Base-by-base conservation (phyloP, 2,797 vertebrate genomes). In the Acropternis orthonyx region DNA sequence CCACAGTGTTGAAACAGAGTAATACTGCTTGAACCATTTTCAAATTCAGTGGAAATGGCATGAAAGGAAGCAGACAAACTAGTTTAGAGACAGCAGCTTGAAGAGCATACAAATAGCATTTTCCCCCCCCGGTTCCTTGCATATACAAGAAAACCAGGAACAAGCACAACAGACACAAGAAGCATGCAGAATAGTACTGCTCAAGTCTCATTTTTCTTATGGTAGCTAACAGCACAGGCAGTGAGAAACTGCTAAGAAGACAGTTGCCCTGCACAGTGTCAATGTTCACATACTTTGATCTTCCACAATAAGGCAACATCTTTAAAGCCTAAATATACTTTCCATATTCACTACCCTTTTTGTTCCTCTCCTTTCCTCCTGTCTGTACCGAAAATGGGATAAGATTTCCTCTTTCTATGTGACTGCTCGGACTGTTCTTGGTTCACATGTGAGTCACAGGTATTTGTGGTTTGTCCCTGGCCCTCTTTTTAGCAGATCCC, bases 331-430 rank as follows among this genome's bases (percentile, higher is more conserved):
- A 81, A 86, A 76, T 74, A 84, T 9, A 76, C 36, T 82, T 91
- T 30, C 37, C n/a, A 30, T 62, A 59, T 88, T 91, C 55, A 75
- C 44, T 86, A 85, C n/a, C 10, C 20, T 61, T 65, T 71, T 71
- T 69, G 80, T 37, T 82, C 51, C 41, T 49, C 54, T 78, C 32
- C 43, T 58, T 85, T 63, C 67, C 65, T 75, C 17, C 58, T 4
- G 3, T 65, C 52, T 80, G 20, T n/a, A 74, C 12, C 6, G 18
- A 72, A 92, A 88, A 89, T 23, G 71, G 76, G 61, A 32, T 28
- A 52, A 78, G 54, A 67, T 32, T 89, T 95, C 49, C 74, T 67
- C 32, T 84, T 95, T 96, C 87, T 62, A n/a, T 73, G 41, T 71
- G 89, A 82, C 69, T 88, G 21, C 30, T 54, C 2, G 3, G 39